phyloP scores from a whole-genome alignment of 2,888 invertebrate species.

The Amaurobius ferox region DNA sequence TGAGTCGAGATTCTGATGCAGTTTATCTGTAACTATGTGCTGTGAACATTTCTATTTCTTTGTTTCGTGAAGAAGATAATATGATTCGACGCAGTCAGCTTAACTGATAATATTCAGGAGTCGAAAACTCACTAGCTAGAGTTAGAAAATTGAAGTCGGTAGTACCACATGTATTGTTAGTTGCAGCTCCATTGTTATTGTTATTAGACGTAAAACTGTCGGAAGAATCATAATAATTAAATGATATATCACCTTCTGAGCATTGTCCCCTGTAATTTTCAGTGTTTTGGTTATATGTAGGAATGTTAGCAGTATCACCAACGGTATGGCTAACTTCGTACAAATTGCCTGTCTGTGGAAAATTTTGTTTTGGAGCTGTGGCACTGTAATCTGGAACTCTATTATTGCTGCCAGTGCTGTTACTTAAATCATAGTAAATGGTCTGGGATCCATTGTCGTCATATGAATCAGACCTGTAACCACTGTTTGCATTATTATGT shows the following conservation, averaged over 20 bases:
- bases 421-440: constrained; percentile 69
- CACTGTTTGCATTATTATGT: constrained; percentile 46
- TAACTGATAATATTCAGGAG: constrained; percentile 91
- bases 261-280: constrained; percentile 72
- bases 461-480: constrained; percentile 56
- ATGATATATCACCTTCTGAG: constrained; percentile 64
- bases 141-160: constrained; percentile 93
- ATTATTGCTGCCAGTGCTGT: constrained; percentile 64
- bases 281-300: constrained; percentile 59
- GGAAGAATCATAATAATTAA: constrained; percentile 71
- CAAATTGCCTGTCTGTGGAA: constrained; percentile 59
- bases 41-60: constrained; percentile 10
- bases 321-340: constrained; percentile 68
- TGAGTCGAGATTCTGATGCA: not conserved
- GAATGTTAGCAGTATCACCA: constrained; percentile 72
- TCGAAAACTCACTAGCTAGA: constrained; percentile 91
- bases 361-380: constrained; percentile 72
- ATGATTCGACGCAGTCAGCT: constrained; percentile 79
- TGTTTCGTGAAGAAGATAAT: not conserved
- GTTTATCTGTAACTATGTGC: constrained; percentile 18
- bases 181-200: constrained; percentile 52
- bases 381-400: constrained; percentile 72
- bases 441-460: constrained; percentile 69
- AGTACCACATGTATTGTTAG: constrained; percentile 68
- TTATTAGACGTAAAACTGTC: constrained; percentile 68